Evolutionary conservation across 1,140 invertebrate species (phyloP).

Genomic region (Drosophila pachea): DNA sequence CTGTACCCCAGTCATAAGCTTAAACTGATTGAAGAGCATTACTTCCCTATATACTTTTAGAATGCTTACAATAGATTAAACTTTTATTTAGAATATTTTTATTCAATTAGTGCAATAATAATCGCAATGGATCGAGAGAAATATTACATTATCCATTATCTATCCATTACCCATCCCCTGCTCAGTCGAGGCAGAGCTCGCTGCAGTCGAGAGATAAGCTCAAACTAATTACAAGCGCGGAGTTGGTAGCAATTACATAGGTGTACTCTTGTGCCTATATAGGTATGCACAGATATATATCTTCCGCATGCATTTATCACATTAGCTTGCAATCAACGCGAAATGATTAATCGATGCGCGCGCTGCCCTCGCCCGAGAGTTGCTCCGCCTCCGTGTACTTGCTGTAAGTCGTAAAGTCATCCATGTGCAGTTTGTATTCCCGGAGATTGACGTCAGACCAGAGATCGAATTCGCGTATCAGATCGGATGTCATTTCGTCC

Average conservation of each 20-base stretch:
- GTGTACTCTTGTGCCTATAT: no score
- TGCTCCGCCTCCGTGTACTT: constrained; percentile 32
- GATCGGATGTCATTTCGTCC: constrained; percentile 81
- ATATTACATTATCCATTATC: no score
- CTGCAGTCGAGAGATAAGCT: neutral
- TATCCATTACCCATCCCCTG: constrained; percentile 4
- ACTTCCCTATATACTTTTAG: no score
- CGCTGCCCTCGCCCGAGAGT: constrained; percentile 13
- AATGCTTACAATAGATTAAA: no score
- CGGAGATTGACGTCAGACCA: constrained; percentile 81
- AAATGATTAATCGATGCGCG: constrained; percentile 35
- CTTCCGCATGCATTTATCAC: constrained; percentile 43
- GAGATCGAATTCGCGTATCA: constrained; percentile 81
- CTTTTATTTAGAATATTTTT: no score
- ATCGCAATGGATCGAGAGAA: no score
- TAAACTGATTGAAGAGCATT: no score
- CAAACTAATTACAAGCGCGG: neutral
- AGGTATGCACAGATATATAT: neutral
- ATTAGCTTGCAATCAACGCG: constrained; percentile 53
- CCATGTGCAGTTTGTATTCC: constrained; percentile 62
- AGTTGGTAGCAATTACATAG: neutral
- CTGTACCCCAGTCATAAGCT: no score
- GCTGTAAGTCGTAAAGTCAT: constrained; percentile 67
- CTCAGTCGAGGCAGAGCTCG: neutral
- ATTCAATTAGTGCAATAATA: no score